Percentiles rank a stretch among this genome's conserved stretches.
These are phyloP conservation scores for Onychorhynchus coronatus DNA, from an alignment of 2,113 vertebrate genomes.

Conservation along the genomic window DNA sequence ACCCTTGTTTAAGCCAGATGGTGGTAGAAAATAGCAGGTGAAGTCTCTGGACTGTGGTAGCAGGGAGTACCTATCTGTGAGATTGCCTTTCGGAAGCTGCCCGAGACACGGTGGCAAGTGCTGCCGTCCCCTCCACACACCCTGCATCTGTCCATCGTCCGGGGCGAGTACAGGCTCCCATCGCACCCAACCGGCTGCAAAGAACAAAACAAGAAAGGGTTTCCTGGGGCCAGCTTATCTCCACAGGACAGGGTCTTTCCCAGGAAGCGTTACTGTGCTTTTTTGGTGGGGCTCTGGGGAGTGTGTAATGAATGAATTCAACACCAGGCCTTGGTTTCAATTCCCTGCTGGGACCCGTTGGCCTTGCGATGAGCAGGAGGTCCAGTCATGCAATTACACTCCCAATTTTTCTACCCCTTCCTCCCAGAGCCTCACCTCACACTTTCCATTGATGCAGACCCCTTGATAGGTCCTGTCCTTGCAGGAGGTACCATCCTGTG, in stretches of 20 bases:
- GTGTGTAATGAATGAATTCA: neutral
- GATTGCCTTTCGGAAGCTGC: constrained; percentile 86
- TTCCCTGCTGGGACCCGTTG: neutral
- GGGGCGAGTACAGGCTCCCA: constrained; percentile 83
- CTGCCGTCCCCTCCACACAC: constrained; percentile 86
- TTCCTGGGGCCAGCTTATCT: neutral
- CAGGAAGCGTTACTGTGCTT: neutral
- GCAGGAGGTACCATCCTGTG: constrained; percentile 88
- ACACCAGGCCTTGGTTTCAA: neutral
- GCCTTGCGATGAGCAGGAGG: neutral
- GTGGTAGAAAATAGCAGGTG: neutral
- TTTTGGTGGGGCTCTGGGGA: neutral
- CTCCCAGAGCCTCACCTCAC: constrained; percentile 77
- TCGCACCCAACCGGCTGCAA: constrained; percentile 86
- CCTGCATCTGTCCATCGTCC: constrained; percentile 83
- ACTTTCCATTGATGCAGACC: constrained; percentile 86
- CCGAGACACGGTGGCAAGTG: constrained; percentile 85
- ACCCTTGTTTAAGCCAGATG: neutral
- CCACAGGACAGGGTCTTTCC: neutral
- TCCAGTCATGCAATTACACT: neutral
- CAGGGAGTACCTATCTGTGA: constrained; percentile 89
- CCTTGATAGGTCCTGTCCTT: constrained; percentile 81
- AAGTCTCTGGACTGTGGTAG: constrained; percentile 32
- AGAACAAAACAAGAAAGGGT: neutral
- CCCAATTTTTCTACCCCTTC: neutral